These are phyloP conservation scores for Anolis carolinensis DNA, from an alignment of 2,113 vertebrate species.

Conservation along the genomic window DNA sequence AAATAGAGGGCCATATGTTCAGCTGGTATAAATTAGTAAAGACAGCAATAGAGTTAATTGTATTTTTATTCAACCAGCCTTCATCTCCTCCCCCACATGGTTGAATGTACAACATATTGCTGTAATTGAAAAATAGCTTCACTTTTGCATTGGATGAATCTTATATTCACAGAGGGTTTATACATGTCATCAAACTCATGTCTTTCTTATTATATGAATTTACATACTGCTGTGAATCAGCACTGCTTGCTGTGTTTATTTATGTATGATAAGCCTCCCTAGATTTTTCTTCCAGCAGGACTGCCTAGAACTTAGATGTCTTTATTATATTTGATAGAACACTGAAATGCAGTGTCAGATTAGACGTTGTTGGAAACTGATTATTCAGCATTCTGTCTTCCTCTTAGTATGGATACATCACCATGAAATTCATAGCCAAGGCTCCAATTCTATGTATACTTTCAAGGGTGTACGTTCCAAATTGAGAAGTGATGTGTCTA, in stretches of 20 bases:
- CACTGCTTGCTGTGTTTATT: slow-evolving; percentile 25
- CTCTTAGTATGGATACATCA: neutral
- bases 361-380: neutral
- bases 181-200: slow-evolving; percentile 25
- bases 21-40: slow-evolving; percentile 36
- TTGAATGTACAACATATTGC: slow-evolving; percentile 12
- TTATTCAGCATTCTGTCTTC: neutral
- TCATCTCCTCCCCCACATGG: neutral
- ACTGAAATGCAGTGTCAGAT: neutral
- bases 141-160: slow-evolving; percentile 10
- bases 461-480: neutral
- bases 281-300: neutral
- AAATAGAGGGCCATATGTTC: slow-evolving; percentile 22
- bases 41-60: slow-evolving; percentile 25
- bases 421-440: neutral
- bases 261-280: slow-evolving; percentile 11
- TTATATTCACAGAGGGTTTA: slow-evolving; percentile 25
- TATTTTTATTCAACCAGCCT: slow-evolving; percentile 24
- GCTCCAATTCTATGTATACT: neutral
- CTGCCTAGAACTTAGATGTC: neutral
- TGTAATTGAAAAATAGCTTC: slow-evolving; percentile 35
- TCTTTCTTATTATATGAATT: slow-evolving; percentile 31
- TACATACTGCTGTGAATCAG: slow-evolving; percentile 15
- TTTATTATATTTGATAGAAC: slow-evolving; percentile 14
- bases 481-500: neutral